Evolutionary conservation across 2,113 vertebrate genomes (phyloP).

Genomic region (Acrocephalus arundinaceus): DNA sequence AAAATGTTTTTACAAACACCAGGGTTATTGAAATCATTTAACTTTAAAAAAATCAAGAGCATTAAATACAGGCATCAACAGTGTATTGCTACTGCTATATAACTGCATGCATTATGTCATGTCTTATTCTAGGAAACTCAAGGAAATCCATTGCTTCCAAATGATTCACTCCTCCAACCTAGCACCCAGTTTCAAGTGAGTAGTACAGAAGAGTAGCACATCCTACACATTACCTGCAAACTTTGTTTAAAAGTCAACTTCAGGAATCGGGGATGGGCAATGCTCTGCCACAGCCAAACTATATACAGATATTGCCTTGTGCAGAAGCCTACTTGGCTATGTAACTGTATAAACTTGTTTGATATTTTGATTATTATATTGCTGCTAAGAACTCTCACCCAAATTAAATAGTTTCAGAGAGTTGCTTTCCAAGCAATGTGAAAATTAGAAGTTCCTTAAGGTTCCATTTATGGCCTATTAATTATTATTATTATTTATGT

Average conservation of each 20-base stretch:
- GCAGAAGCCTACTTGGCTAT: not conserved
- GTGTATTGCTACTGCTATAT: not conserved
- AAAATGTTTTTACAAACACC: not conserved
- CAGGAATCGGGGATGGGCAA: not conserved
- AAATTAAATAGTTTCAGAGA: not conserved
- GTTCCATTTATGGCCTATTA: constrained; percentile 13
- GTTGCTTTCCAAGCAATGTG: not conserved
- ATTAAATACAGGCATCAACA: not conserved
- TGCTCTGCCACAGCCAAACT: not conserved
- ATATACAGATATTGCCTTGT: not conserved
- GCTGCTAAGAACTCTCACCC: constrained; percentile 20
- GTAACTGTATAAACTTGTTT: constrained; percentile 19
- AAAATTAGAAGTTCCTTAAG: constrained; percentile 9
- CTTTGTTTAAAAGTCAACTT: constrained; percentile 16
- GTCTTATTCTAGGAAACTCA: constrained; percentile 16
- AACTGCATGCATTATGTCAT: not conserved
- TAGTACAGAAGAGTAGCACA: not conserved
- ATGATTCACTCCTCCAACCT: not conserved
- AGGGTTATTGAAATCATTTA: not conserved
- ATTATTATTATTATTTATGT: constrained; percentile 50
- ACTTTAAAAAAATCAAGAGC: not conserved
- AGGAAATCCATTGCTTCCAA: constrained; percentile 21
- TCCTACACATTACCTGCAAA: constrained; percentile 15
- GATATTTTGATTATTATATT: constrained; percentile 1
- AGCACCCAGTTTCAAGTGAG: not conserved